phyloP scores from a whole-genome alignment of 2,113 vertebrate species.

The Daboia siamensis region DNA sequence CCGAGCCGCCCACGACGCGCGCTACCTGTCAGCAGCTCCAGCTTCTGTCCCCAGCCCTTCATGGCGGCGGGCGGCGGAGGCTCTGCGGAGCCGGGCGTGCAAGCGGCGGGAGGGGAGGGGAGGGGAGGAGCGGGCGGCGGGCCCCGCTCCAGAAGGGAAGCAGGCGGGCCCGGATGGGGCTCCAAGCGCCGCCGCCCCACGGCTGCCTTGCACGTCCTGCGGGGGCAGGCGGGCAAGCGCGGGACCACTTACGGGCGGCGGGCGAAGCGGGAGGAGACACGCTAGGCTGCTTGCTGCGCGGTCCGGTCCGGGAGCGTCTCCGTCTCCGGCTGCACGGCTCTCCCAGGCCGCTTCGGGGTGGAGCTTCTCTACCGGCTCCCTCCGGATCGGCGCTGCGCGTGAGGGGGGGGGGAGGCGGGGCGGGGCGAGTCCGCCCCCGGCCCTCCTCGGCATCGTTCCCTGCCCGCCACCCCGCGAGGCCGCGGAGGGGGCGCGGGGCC shows the following conservation, averaged over 20 bases:
- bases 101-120: not conserved
- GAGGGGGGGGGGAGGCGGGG: not conserved
- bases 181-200: not conserved
- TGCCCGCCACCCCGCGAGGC: too few species aligned
- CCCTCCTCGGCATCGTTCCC: too few species aligned
- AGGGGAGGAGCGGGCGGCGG: not conserved
- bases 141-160: not conserved
- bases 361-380: not conserved
- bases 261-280: not conserved
- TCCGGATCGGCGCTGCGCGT: not conserved
- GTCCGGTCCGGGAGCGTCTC: not conserved
- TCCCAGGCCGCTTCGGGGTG: not conserved
- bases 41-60: not conserved
- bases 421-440: not conserved
- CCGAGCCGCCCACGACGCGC: slow-evolving; percentile 35
- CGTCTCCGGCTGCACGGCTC: not conserved
- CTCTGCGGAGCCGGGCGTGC: not conserved
- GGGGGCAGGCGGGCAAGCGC: not conserved
- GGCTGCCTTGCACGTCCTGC: not conserved
- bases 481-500: too few species aligned
- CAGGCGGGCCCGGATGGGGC: not conserved
- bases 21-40: not conserved
- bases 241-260: not conserved
- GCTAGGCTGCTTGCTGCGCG: not conserved
- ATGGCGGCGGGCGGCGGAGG: not conserved